Percentiles rank a stretch among this genome's conserved stretches.
Conservation (phyloP, 2,888 invertebrate species). For the Cremastinae sp. region DNA sequence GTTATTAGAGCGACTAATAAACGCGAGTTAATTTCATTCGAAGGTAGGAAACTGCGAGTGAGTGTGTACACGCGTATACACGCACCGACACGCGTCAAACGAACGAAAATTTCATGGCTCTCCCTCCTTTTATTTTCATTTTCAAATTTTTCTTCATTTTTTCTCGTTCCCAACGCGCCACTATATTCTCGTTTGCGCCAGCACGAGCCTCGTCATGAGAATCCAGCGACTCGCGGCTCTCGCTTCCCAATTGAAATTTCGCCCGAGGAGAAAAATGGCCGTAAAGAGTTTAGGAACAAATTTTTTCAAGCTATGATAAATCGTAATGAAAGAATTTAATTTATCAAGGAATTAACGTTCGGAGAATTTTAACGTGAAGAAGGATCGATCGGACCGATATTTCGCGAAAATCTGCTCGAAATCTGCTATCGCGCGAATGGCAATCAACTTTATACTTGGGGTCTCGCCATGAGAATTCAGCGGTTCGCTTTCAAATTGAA, state of each 20-base stretch:
- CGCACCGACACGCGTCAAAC: slow-evolving; percentile 12
- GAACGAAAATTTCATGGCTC: slow-evolving; percentile 41
- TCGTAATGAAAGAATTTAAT: neutral
- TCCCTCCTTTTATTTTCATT: slow-evolving; percentile 34
- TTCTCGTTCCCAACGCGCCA: neutral
- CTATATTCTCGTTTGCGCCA: slow-evolving; percentile 14
- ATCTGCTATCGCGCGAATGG: no score
- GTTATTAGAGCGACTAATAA: slow-evolving; percentile 76
- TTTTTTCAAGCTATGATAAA: no score
- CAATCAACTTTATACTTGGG: no score
- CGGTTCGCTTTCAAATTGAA: slow-evolving; percentile 16
- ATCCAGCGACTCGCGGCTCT: neutral
- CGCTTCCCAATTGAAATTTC: slow-evolving; percentile 21
- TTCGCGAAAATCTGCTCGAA: no score
- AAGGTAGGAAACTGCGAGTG: slow-evolving; percentile 51
- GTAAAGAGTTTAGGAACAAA: neutral
- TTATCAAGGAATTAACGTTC: no score
- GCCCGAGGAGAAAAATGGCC: neutral
- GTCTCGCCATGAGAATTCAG: slow-evolving; percentile 5
- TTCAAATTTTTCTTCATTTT: slow-evolving; percentile 15
- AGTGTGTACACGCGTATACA: neutral
- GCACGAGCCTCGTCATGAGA: slow-evolving; percentile 7
- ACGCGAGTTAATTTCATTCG: slow-evolving; percentile 73
- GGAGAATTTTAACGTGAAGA: no score
- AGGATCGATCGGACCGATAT: no score